These are phyloP conservation scores for Pentamera pediparva DNA, from an alignment of 53 echinoderm and acorn worm genomes.

Conservation along the genomic window DNA sequence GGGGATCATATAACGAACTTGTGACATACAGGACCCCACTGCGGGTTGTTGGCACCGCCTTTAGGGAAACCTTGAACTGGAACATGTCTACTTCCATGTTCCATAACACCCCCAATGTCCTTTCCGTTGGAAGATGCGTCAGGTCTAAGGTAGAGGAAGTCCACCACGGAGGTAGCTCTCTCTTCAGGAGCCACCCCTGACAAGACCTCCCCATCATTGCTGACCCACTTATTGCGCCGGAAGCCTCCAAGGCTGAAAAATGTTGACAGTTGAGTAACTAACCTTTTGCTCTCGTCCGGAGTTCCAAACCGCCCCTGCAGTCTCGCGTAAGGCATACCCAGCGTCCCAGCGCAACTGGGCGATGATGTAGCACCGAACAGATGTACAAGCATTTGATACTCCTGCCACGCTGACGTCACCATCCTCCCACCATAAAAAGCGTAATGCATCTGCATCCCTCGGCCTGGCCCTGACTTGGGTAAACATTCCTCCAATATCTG, in stretches of 20 bases:
- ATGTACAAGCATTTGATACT: slow-evolving; percentile 29
- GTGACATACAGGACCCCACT: slow-evolving; percentile 42
- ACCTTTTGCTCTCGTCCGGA: not conserved
- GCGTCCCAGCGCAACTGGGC: slow-evolving; percentile 36
- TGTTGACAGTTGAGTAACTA: slow-evolving; percentile 2
- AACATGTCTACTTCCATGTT: slow-evolving; percentile 38
- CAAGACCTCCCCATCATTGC: slow-evolving; percentile 35
- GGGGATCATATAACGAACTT: slow-evolving; percentile 59
- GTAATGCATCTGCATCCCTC: slow-evolving; percentile 31
- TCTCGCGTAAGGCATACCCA: slow-evolving; percentile 25
- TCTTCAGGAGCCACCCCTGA: slow-evolving; percentile 16
- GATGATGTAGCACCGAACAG: slow-evolving; percentile 29
- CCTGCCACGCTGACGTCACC: not conserved
- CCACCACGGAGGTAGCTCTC: slow-evolving; percentile 32
- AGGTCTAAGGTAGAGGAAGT: slow-evolving; percentile 23
- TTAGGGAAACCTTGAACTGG: slow-evolving; percentile 39
- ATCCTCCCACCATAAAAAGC: slow-evolving; percentile 45
- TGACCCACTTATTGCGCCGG: slow-evolving; percentile 52
- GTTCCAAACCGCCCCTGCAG: slow-evolving; percentile 37
- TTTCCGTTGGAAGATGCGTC: slow-evolving; percentile 38
- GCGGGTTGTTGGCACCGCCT: slow-evolving; percentile 38
- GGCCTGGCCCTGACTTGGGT: slow-evolving; percentile 24
- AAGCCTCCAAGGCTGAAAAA: slow-evolving; percentile 43
- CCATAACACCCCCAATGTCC: slow-evolving; percentile 53
- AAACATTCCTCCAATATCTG: slow-evolving; percentile 35